Percentiles rank a stretch among this genome's conserved stretches.
These are phyloP conservation scores for honey bee (Apis mellifera) DNA, from an alignment of 1,140 invertebrate genomes.

Conservation along the genomic window DNA sequence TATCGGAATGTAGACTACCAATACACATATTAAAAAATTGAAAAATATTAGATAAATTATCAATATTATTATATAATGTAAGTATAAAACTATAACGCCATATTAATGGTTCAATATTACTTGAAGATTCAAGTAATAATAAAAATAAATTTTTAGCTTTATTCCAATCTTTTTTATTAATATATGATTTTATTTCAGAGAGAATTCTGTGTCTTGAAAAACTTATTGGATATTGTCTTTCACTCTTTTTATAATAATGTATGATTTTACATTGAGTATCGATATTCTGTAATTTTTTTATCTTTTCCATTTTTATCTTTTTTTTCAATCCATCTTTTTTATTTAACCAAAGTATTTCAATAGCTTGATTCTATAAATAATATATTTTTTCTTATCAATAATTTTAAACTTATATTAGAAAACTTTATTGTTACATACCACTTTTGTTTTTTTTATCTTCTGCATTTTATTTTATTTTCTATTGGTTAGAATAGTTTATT, in stretches of 20 bases:
- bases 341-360: slow-evolving; percentile 16
- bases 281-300: background rate
- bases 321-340: background rate
- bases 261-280: slow-evolving; percentile 9
- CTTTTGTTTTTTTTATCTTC: slow-evolving; percentile 15
- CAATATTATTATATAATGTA: slow-evolving; percentile 33
- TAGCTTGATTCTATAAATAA: slow-evolving; percentile 36
- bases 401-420: background rate
- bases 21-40: slow-evolving; percentile 24
- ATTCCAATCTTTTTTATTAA: background rate
- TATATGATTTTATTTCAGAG: slow-evolving; percentile 21
- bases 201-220: slow-evolving; percentile 11
- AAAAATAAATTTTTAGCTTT: slow-evolving; percentile 29
- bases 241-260: slow-evolving; percentile 5
- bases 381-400: background rate
- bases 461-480: slow-evolving; percentile 1
- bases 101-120: slow-evolving; percentile 32
- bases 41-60: slow-evolving; percentile 23
- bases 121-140: slow-evolving; percentile 17
- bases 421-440: slow-evolving; percentile 12
- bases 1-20: slow-evolving; percentile 24
- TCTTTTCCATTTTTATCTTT: background rate
- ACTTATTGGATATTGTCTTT: background rate
- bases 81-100: slow-evolving; percentile 19
- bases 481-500: too few relatives aligned